phyloP scores from a whole-genome alignment of 2,888 invertebrate species.

The Cheilosia grossa region DNA sequence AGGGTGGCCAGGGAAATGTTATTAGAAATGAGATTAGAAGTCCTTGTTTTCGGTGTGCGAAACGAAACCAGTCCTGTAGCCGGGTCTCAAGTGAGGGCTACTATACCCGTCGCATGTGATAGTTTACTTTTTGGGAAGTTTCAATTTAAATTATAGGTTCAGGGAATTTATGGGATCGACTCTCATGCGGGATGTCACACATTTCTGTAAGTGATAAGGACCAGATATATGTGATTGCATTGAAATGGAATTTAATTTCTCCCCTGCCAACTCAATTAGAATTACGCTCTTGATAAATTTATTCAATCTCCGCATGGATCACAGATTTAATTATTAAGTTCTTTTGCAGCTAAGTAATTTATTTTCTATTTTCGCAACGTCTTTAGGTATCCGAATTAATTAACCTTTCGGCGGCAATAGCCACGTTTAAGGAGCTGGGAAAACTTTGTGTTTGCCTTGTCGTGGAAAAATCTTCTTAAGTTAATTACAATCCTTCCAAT shows the following conservation, averaged over 20 bases:
- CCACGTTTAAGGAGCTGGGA: constrained; percentile 1
- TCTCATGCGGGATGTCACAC: constrained; percentile 51
- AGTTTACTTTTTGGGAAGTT: constrained; percentile 71
- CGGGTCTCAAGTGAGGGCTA: constrained; percentile 20
- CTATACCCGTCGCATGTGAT: constrained; percentile 23
- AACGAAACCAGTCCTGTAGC: constrained; percentile 41
- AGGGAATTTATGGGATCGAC: constrained; percentile 64
- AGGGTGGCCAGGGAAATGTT: constrained; percentile 48
- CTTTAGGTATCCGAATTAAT: constrained; percentile 47
- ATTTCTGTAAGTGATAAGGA: constrained; percentile 47
- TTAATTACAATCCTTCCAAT: constrained; percentile 48
- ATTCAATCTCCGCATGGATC: constrained; percentile 19
- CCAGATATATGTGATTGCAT: constrained; percentile 19
- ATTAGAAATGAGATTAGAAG: constrained; percentile 73
- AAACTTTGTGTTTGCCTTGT: constrained; percentile 20
- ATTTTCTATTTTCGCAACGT: constrained; percentile 13
- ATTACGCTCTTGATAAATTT: constrained; percentile 10
- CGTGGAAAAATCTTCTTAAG: constrained; percentile 28
- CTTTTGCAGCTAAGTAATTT: constrained; percentile 34
- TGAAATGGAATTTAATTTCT: constrained; percentile 1
- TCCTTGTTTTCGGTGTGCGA: constrained; percentile 64
- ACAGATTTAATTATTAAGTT: constrained; percentile 27
- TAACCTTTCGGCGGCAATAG: constrained; percentile 29
- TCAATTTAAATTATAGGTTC: constrained; percentile 74
- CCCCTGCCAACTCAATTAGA: neutral